These are phyloP conservation scores for Limnephilus lunatus DNA, from an alignment of 2,888 invertebrate species.

Conservation along the genomic window DNA sequence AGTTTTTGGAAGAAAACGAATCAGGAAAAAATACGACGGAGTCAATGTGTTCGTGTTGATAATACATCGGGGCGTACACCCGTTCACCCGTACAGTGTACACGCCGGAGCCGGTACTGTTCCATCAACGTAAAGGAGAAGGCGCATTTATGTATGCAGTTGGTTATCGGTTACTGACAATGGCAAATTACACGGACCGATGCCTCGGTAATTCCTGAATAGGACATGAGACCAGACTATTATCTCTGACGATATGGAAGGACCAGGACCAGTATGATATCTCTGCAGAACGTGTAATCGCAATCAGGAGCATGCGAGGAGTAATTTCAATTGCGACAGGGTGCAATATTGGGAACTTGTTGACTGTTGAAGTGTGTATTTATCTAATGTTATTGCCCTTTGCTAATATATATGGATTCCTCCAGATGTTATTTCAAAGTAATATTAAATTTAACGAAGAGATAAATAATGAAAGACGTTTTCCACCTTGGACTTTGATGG, in stretches of 20 bases:
- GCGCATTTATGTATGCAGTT: background rate
- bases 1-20: background rate
- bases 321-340: background rate
- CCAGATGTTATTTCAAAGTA: too few species aligned
- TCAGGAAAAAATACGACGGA: background rate
- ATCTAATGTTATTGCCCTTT: too few species aligned
- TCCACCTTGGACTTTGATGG: too few species aligned
- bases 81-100: background rate
- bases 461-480: too few species aligned
- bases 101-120: background rate
- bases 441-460: too few species aligned
- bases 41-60: background rate
- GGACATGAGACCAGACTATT: background rate
- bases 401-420: too few species aligned
- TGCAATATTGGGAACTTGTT: background rate
- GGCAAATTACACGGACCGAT: background rate
- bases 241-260: background rate
- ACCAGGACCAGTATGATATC: background rate
- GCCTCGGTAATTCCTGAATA: background rate
- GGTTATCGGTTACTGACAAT: background rate
- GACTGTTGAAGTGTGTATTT: too few species aligned
- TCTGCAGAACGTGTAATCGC: background rate
- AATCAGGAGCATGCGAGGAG: background rate
- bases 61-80: background rate
- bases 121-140: background rate